phyloP scores from a whole-genome alignment of 2,888 invertebrate species.

The Hipparchia semele region DNA sequence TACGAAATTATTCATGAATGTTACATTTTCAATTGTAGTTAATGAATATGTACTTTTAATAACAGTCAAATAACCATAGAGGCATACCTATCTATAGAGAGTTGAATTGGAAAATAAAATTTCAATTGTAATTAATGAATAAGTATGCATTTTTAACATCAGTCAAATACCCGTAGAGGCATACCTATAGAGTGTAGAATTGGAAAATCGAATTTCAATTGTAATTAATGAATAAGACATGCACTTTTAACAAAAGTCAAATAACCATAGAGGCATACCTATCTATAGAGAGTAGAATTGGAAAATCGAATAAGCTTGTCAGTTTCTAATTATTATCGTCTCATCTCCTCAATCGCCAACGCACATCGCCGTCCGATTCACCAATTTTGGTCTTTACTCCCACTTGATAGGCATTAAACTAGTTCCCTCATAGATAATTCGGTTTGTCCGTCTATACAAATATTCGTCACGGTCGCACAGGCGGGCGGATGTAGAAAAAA shows the following conservation, averaged over 20 bases:
- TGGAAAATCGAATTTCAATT: slow-evolving; percentile 24
- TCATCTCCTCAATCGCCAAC: slow-evolving; percentile 43
- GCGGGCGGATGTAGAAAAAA: slow-evolving; percentile 54
- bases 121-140: too few species aligned
- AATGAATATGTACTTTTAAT: too few species aligned
- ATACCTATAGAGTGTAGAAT: neutral
- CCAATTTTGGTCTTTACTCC: slow-evolving; percentile 38
- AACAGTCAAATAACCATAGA: neutral
- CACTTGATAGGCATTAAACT: slow-evolving; percentile 29
- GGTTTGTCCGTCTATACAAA: slow-evolving; percentile 50
- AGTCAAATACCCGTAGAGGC: neutral
- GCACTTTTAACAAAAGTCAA: too few species aligned
- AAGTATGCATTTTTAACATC: too few species aligned
- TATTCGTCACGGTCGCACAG: slow-evolving; percentile 67
- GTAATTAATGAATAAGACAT: too few species aligned
- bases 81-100: neutral
- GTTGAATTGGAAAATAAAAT: slow-evolving; percentile 19
- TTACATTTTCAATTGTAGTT: too few species aligned
- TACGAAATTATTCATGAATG: too few species aligned
- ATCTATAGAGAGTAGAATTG: slow-evolving; percentile 6
- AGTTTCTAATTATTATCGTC: slow-evolving; percentile 61
- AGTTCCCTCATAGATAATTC: slow-evolving; percentile 28
- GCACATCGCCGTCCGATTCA: slow-evolving; percentile 28
- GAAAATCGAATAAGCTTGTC: slow-evolving; percentile 49
- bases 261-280: neutral